Evolutionary conservation across 2,888 invertebrate species (phyloP).

Genomic region (Ariolimax columbianus): DNA sequence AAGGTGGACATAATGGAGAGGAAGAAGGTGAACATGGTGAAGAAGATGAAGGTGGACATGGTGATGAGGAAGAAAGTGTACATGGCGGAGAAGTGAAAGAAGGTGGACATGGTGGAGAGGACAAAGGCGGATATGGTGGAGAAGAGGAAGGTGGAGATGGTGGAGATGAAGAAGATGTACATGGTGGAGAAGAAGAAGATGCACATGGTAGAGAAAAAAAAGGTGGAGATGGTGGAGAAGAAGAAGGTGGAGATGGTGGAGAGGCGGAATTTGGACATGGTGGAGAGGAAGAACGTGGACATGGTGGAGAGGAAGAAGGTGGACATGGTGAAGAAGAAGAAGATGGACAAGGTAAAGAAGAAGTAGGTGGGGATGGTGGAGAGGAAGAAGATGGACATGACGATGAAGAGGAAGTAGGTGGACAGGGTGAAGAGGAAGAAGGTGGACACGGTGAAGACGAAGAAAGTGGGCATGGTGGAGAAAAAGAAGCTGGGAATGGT

Average conservation of each 20-base stretch:
- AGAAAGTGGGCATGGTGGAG: not conserved
- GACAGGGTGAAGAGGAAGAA: not conserved
- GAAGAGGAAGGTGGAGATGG: not conserved
- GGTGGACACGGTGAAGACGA: not conserved
- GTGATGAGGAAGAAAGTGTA: not conserved
- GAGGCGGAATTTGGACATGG: not conserved
- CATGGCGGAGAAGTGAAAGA: not conserved
- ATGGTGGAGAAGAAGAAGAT: not conserved
- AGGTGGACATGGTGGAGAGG: too few relatives aligned
- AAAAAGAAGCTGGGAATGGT: not conserved
- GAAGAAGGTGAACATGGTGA: not conserved
- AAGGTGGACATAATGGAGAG: not conserved
- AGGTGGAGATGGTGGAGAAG: not conserved
- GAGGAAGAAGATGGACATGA: not conserved
- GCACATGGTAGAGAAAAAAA: not conserved
- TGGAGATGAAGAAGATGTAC: not conserved
- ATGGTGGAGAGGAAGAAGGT: not conserved
- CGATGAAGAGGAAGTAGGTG: not conserved
- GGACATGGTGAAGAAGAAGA: not conserved
- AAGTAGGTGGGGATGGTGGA: not conserved
- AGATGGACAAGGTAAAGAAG: not conserved
- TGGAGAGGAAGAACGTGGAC: not conserved
- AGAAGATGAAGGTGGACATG: not conserved
- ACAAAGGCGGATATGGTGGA: too few relatives aligned
- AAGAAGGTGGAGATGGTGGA: not conserved